Evolutionary conservation across 2,797 vertebrate genomes (phyloP), one percentile per base, ranked within the genome.

Genomic region (Pachyuromys duprasi): DNA sequence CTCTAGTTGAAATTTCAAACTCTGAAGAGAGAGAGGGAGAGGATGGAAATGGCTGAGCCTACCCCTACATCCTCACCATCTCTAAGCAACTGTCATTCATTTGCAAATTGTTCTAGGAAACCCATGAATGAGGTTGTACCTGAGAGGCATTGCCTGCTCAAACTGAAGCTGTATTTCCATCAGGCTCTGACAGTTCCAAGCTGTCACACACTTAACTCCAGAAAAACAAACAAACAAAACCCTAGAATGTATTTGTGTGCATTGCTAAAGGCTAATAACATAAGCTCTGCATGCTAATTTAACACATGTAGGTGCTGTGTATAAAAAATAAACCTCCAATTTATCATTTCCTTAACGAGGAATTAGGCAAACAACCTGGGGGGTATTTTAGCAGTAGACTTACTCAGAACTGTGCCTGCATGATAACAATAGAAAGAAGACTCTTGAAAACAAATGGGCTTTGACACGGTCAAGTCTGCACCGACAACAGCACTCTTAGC

Each of bases 321-420:
- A 63, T 15, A 89, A 26, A 45, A 88, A 81, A 75, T 36, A 55
- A 95, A 82, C 88, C 82, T 26, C 57, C 55, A 82, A 78, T 49
- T 74, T 80, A 67, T 89, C 57, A 96, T 39, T 92, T 92, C 11
- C 70, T 31, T 72, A 93, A 79, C 55, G 91, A 96, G 75, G 62
- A 92, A 42, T 78, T 31, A 87, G 57, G 62, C 28, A 49, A 84
- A 86, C n/a, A 28, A 70, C 33, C 13, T 57, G 31, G 42, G 26
- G 42, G 45, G 42, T 15, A 45, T 49, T 76, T 79, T 49, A 24
- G 4, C 42, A n/a, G 63, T 14, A 69, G 12, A 45, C 49, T 26
- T 13, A 45, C 28, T 83, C 55, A 83, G 84, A 94, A 92, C 31
- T 8, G 2, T 69, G n/a, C 5, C 8, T 2, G 60, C 4, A 55